These are phyloP conservation scores for Zoanthus solanderi DNA, from an alignment of 92 coral and sea anemone genomes.

Conservation along the genomic window DNA sequence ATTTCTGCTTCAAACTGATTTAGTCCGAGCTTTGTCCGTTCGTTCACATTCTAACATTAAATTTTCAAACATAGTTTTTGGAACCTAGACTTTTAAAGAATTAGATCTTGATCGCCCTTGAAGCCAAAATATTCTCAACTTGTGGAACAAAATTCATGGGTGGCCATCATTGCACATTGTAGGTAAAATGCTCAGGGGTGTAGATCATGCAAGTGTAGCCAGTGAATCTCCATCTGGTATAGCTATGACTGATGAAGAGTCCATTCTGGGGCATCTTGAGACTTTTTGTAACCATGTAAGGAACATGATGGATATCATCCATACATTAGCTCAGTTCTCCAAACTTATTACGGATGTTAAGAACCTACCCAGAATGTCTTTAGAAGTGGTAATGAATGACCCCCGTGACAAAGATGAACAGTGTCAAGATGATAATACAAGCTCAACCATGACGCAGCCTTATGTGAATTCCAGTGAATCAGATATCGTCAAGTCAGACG, in stretches of 20 bases:
- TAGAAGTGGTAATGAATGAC: slow-evolving; percentile 72
- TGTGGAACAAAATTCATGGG: background rate
- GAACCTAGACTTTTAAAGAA: no score
- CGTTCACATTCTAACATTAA: no score
- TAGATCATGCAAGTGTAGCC: slow-evolving; percentile 87
- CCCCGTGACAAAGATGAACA: slow-evolving; percentile 70
- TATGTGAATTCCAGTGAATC: slow-evolving; percentile 56
- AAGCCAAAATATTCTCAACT: background rate
- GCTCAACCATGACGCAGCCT: slow-evolving; percentile 40
- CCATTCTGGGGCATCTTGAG: slow-evolving; percentile 85
- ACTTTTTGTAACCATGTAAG: slow-evolving; percentile 89
- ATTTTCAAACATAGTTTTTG: no score
- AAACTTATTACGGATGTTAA: slow-evolving; percentile 73
- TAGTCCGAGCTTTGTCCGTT: no score
- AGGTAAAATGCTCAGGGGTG: slow-evolving; percentile 62
- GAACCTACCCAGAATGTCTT: slow-evolving; percentile 82
- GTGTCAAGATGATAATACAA: slow-evolving; percentile 36
- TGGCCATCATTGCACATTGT: background rate
- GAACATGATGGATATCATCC: slow-evolving; percentile 95
- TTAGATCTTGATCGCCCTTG: no score
- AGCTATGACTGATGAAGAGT: slow-evolving; percentile 94
- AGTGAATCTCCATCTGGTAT: slow-evolving; percentile 88
- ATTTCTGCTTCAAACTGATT: no score
- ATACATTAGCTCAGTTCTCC: slow-evolving; percentile 91
- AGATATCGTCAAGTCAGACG: slow-evolving; percentile 72